Conservation (phyloP, 2,888 invertebrate species). For the Agrochola lota region DNA sequence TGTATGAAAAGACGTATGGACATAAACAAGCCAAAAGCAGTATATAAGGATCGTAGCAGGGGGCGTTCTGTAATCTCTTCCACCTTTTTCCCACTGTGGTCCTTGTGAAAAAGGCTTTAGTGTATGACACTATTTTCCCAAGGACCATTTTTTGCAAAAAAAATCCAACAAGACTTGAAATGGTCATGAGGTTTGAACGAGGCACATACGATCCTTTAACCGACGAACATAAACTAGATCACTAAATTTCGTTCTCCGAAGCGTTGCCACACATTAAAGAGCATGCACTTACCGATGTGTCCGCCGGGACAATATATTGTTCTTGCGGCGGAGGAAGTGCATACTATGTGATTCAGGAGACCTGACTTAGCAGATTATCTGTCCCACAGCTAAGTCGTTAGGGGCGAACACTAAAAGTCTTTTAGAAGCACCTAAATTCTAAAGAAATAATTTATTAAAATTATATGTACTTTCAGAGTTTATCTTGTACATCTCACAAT, state of each 20-base stretch:
- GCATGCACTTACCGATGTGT: slow-evolving; percentile 58
- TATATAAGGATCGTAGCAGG: no score
- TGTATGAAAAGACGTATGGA: neutral
- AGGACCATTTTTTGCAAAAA: neutral
- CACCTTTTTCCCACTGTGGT: neutral
- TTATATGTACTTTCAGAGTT: no score
- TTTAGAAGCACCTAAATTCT: neutral
- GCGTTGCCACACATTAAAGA: slow-evolving; percentile 47
- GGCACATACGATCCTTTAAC: slow-evolving; percentile 12
- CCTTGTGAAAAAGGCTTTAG: neutral
- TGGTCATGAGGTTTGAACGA: slow-evolving; percentile 5
- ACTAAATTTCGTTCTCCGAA: slow-evolving; percentile 40
- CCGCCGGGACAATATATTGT: slow-evolving; percentile 58
- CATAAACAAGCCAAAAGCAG: no score
- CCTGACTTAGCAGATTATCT: slow-evolving; percentile 40
- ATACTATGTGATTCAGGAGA: slow-evolving; percentile 52
- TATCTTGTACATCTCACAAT: no score
- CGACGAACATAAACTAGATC: slow-evolving; percentile 47
- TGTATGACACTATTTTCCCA: neutral
- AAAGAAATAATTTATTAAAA: neutral
- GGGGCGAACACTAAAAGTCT: slow-evolving; percentile 5
- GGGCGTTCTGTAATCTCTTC: neutral
- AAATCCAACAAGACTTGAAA: neutral
- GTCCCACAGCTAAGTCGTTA: slow-evolving; percentile 43
- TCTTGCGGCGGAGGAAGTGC: slow-evolving; percentile 51